A percentile compares a stretch with the other conserved stretches of the same genome.
phyloP scores from a whole-genome alignment of 2,888 invertebrate species.

The Tipula lateralis region DNA sequence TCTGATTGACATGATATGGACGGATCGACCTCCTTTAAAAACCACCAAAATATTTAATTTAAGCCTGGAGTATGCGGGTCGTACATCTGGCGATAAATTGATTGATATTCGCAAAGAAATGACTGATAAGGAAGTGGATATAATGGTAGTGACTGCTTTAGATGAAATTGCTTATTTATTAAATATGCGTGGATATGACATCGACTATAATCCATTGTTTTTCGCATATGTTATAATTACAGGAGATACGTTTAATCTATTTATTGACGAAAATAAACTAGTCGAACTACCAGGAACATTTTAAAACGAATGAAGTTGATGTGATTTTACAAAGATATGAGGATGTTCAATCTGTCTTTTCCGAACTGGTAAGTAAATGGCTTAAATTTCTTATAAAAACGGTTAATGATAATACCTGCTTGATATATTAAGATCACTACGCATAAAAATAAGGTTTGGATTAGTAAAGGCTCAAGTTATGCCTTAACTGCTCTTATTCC shows the following conservation, averaged over 20 bases:
- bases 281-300: slow-evolving; percentile 54
- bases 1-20: slow-evolving; percentile 72
- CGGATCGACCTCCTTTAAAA: slow-evolving; percentile 53
- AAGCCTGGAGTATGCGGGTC: slow-evolving; percentile 54
- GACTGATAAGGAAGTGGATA: slow-evolving; percentile 56
- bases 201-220: slow-evolving; percentile 86
- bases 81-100: slow-evolving; percentile 62
- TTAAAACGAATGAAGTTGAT: slow-evolving; percentile 53
- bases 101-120: slow-evolving; percentile 59
- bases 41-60: slow-evolving; percentile 53
- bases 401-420: too few relatives aligned
- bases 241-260: slow-evolving; percentile 56
- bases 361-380: slow-evolving; percentile 40
- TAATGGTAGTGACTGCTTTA: slow-evolving; percentile 70
- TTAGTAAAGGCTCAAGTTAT: slow-evolving; percentile 54
- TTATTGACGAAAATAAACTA: slow-evolving; percentile 58
- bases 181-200: slow-evolving; percentile 88
- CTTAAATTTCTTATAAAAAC: slow-evolving; percentile 30
- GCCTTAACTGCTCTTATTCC: slow-evolving; percentile 48
- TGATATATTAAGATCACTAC: slow-evolving; percentile 29
- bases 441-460: slow-evolving; percentile 52
- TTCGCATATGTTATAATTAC: slow-evolving; percentile 68
- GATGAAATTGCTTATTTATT: slow-evolving; percentile 90
- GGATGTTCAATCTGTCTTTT: slow-evolving; percentile 51
- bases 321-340: slow-evolving; percentile 55